phyloP scores from a whole-genome alignment of 2,113 vertebrate species.

The Gopherus flavomarginatus region DNA sequence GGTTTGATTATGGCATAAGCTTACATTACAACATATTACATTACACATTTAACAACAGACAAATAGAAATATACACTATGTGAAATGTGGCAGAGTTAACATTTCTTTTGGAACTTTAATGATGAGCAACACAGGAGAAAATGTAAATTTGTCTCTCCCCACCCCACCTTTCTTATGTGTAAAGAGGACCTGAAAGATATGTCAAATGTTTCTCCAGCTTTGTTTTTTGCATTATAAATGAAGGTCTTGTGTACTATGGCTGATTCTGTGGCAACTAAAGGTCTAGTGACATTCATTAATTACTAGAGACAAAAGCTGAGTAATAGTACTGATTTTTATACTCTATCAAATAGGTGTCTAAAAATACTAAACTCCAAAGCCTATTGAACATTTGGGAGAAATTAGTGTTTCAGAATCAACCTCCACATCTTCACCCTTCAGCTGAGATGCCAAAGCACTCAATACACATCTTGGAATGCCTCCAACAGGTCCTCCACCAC shows the following conservation, averaged over 20 bases:
- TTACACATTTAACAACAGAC: neutral
- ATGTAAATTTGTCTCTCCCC: neutral
- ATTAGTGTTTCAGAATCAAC: neutral
- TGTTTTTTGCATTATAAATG: neutral
- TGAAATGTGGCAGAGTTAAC: neutral
- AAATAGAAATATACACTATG: constrained; percentile 21
- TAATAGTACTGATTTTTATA: neutral
- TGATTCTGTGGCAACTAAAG: neutral
- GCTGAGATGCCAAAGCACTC: neutral
- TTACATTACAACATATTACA: neutral
- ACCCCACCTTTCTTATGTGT: neutral
- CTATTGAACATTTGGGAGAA: neutral
- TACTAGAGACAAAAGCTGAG: neutral
- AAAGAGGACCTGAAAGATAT: neutral
- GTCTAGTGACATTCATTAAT: neutral
- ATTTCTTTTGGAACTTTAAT: neutral
- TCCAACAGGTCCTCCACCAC: neutral
- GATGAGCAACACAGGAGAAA: neutral
- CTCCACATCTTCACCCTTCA: neutral
- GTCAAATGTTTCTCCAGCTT: neutral
- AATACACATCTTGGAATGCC: neutral
- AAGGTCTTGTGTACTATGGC: neutral
- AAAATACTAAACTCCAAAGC: neutral
- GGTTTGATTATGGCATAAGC: rapidly evolving
- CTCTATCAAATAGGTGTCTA: neutral